Evolutionary conservation across 2,888 invertebrate species (phyloP).

Genomic region (Mythimna loreyi): DNA sequence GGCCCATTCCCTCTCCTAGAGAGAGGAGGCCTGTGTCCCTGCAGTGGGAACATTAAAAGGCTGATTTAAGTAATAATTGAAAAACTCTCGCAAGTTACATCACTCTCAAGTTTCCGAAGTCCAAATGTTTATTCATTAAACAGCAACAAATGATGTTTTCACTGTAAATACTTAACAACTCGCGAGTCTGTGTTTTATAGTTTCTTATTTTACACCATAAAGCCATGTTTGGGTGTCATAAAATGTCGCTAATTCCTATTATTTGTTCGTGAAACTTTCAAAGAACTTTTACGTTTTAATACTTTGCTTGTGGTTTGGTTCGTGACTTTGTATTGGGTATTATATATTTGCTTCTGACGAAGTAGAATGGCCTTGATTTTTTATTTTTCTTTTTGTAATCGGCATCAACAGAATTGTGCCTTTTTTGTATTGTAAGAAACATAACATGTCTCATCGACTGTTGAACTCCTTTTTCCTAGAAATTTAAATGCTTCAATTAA

Average conservation of each 20-base stretch:
- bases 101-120: slow-evolving; percentile 39
- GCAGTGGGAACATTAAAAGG: too few species aligned
- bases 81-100: slow-evolving; percentile 22
- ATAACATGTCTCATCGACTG: too few species aligned
- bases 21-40: too few species aligned
- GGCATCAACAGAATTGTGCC: too few species aligned
- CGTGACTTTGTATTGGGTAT: slow-evolving; percentile 28
- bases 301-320: slow-evolving; percentile 42
- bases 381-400: background rate
- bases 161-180: slow-evolving; percentile 72
- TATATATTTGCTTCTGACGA: slow-evolving; percentile 14
- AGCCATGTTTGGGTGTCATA: slow-evolving; percentile 72
- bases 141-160: slow-evolving; percentile 68
- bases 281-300: slow-evolving; percentile 50
- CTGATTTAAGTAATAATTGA: slow-evolving; percentile 4
- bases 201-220: slow-evolving; percentile 66
- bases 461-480: background rate
- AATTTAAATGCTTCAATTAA: background rate
- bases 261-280: slow-evolving; percentile 78
- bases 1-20: too few species aligned
- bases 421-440: too few species aligned
- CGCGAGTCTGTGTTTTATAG: slow-evolving; percentile 72
- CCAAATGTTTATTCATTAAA: slow-evolving; percentile 66
- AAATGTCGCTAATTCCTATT: slow-evolving; percentile 80
- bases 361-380: background rate